These are phyloP conservation scores for Larimichthys polyactis DNA, from an alignment of 2,113 vertebrate species.

Conservation along the genomic window DNA sequence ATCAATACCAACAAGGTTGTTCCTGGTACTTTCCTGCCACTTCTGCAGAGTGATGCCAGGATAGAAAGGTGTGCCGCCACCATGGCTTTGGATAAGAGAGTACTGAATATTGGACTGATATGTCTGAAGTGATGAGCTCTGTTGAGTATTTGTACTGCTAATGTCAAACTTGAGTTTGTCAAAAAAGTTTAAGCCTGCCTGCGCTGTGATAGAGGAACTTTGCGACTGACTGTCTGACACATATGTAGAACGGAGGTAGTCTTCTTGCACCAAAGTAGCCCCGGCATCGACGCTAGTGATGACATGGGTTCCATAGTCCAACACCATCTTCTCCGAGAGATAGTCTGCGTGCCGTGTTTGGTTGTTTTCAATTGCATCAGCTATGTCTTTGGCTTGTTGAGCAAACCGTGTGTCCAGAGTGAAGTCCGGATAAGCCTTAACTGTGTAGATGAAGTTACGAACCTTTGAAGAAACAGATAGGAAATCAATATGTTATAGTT, in stretches of 20 bases:
- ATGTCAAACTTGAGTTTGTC: conserved; percentile 77
- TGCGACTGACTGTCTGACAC: conserved; percentile 78
- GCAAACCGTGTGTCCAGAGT: conserved; percentile 85
- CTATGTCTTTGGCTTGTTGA: conserved; percentile 85
- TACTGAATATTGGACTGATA: conserved; percentile 89
- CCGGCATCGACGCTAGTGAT: conserved; percentile 86
- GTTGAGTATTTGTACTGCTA: background rate
- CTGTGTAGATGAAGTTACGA: conserved; percentile 90
- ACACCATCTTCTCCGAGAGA: conserved; percentile 88
- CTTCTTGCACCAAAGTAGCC: conserved; percentile 89
- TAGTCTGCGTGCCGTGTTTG: conserved; percentile 87
- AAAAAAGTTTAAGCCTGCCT: conserved; percentile 85
- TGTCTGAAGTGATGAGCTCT: conserved; percentile 69
- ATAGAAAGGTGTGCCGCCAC: conserved; percentile 87
- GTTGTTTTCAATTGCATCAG: conserved; percentile 90
- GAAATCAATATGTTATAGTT: background rate
- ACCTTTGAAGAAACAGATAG: conserved; percentile 86
- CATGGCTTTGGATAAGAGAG: conserved; percentile 88
- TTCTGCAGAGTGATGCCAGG: conserved; percentile 92
- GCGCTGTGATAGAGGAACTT: conserved; percentile 67
- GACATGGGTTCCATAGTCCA: conserved; percentile 91
- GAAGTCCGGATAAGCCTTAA: conserved; percentile 84
- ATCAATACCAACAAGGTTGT: conserved; percentile 92
- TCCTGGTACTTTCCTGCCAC: conserved; percentile 90
- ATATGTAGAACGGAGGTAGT: conserved; percentile 86